A percentile compares a stretch with the other conserved stretches of the same genome.
Conservation (phyloP, 2,888 invertebrate species). For the Maniola hyperantus region DNA sequence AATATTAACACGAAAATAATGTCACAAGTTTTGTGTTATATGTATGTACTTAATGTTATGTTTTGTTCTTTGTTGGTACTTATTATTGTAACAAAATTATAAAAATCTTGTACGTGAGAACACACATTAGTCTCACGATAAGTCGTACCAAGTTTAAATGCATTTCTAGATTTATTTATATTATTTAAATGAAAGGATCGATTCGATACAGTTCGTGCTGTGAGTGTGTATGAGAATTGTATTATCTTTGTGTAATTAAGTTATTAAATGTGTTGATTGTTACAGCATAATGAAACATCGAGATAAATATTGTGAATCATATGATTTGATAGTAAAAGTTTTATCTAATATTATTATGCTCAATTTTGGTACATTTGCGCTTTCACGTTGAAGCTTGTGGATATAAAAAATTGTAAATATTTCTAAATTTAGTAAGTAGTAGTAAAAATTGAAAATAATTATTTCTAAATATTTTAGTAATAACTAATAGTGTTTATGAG, state of each 20-base stretch:
- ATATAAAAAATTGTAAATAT: slow-evolving; percentile 72
- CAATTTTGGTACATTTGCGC: slow-evolving; percentile 75
- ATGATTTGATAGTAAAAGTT: slow-evolving; percentile 29
- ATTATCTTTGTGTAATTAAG: slow-evolving; percentile 69
- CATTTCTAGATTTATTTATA: slow-evolving; percentile 81
- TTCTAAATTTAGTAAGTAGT: slow-evolving; percentile 76
- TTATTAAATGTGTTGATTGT: slow-evolving; percentile 79
- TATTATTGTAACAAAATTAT: slow-evolving; percentile 56
- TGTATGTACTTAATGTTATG: slow-evolving; percentile 74
- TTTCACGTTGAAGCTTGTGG: slow-evolving; percentile 76
- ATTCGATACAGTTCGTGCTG: slow-evolving; percentile 74
- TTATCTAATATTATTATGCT: slow-evolving; percentile 64
- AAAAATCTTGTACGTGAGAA: slow-evolving; percentile 56
- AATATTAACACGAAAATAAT: slow-evolving; percentile 74
- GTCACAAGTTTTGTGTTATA: slow-evolving; percentile 76
- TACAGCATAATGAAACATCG: slow-evolving; percentile 59
- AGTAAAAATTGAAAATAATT: slow-evolving; percentile 68
- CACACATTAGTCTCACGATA: slow-evolving; percentile 51
- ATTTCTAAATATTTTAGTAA: slow-evolving; percentile 69
- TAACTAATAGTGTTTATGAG: slow-evolving; percentile 77
- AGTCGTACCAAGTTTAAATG: slow-evolving; percentile 80
- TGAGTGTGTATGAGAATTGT: slow-evolving; percentile 71
- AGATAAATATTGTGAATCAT: slow-evolving; percentile 57
- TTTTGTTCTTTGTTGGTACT: slow-evolving; percentile 78
- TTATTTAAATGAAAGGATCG: slow-evolving; percentile 76